phyloP scores from a whole-genome alignment of 2,888 invertebrate species.

The Caenorhabditis sinica region DNA sequence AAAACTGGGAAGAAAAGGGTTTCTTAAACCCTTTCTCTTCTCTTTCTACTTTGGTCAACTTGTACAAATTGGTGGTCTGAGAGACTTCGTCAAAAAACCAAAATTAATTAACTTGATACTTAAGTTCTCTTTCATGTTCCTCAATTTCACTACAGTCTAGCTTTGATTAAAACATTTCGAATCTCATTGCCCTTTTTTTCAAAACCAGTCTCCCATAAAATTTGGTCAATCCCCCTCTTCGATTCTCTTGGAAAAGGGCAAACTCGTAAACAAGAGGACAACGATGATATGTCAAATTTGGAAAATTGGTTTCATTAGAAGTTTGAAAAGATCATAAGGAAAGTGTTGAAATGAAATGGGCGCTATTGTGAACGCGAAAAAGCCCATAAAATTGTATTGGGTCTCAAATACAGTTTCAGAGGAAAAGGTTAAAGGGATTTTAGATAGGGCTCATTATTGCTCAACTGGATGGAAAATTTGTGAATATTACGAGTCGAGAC shows the following conservation, averaged over 20 bases:
- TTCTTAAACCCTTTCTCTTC: neutral
- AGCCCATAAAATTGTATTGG: too few species aligned
- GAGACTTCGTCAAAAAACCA: too few species aligned
- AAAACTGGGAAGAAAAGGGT: neutral
- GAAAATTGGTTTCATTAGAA: neutral
- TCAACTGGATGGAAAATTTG: too few species aligned
- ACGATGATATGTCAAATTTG: neutral
- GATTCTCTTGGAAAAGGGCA: neutral
- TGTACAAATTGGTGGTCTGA: neutral
- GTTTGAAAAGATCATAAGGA: too few species aligned
- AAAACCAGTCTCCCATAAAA: conserved; percentile 21
- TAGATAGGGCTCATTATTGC: too few species aligned
- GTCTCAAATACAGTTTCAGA: too few species aligned
- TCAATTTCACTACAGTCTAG: conserved; percentile 10
- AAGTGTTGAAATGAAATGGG: neutral
- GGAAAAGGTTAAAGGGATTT: too few species aligned
- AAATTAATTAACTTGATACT: neutral
- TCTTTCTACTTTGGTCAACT: neutral
- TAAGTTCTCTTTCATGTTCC: conserved; percentile 1
- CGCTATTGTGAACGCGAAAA: too few species aligned
- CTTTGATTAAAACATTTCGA: conserved; percentile 3
- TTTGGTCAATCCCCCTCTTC: neutral
- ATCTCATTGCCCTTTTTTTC: neutral
- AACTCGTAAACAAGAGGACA: neutral
- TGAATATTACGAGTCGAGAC: too few species aligned